phyloP scores from a whole-genome alignment of 2,888 invertebrate species.

The Xanthia icteritia region DNA sequence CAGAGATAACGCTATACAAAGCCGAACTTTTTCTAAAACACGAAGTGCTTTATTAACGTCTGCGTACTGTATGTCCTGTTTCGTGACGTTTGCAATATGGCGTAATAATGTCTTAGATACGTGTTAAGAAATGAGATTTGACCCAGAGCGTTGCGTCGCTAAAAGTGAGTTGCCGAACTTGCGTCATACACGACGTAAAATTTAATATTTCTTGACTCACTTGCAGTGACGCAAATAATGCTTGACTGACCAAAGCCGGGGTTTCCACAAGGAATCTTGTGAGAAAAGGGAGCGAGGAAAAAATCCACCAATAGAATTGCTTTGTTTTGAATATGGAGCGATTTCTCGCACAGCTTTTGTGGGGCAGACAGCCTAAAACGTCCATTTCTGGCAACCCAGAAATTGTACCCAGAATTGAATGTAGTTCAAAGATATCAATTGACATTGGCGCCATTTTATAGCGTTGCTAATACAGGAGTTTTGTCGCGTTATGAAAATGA shows the following conservation, averaged over 20 bases:
- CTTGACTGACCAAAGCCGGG: background rate
- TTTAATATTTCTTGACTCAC: background rate
- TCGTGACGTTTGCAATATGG: background rate
- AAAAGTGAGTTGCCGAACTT: background rate
- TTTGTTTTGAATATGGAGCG: background rate
- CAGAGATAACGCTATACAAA: background rate
- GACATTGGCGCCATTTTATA: too few relatives aligned
- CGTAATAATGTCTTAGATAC: background rate
- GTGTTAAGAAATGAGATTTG: background rate
- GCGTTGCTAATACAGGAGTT: background rate
- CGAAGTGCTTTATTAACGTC: background rate
- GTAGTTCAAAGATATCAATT: background rate
- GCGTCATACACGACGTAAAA: background rate
- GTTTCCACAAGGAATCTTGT: background rate
- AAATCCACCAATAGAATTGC: background rate
- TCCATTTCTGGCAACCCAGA: background rate
- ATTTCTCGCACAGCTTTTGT: background rate
- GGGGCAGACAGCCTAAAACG: background rate
- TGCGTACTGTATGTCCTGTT: background rate
- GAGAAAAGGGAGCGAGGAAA: background rate
- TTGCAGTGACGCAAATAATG: slow-evolving; percentile 6
- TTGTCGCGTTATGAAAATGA: slow-evolving; percentile 6
- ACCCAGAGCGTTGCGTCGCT: background rate
- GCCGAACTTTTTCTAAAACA: background rate
- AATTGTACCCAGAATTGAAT: too few relatives aligned